Evolutionary conservation across 2,888 invertebrate genomes (phyloP).

Genomic region (Cabera pusaria): DNA sequence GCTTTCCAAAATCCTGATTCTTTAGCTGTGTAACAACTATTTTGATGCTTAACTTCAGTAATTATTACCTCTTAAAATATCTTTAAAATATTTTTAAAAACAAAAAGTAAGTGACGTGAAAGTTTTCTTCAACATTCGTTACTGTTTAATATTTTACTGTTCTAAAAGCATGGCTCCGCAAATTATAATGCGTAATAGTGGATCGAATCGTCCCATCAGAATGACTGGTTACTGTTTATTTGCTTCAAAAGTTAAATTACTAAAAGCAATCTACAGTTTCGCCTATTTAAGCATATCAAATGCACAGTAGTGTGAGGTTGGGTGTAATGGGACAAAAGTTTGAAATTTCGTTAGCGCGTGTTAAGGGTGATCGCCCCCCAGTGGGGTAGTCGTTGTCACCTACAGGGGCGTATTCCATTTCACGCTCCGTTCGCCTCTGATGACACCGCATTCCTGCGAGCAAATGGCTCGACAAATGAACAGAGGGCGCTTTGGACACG

Average conservation of each 20-base stretch:
- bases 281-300: slow-evolving; percentile 53
- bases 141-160: too few relatives aligned
- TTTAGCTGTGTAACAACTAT: too few relatives aligned
- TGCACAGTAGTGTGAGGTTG: slow-evolving; percentile 35
- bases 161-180: slow-evolving; percentile 7
- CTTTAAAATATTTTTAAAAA: slow-evolving; percentile 12
- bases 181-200: slow-evolving; percentile 10
- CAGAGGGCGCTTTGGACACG: slow-evolving; percentile 73
- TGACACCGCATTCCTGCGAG: slow-evolving; percentile 79
- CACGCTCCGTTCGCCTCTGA: slow-evolving; percentile 79
- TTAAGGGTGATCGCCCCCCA: slow-evolving; percentile 46
- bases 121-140: too few relatives aligned
- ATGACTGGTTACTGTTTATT: slow-evolving; percentile 12
- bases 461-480: slow-evolving; percentile 83
- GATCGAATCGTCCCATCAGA: slow-evolving; percentile 18
- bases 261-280: slow-evolving; percentile 52
- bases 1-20: too few relatives aligned
- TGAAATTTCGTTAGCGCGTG: slow-evolving; percentile 75
- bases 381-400: slow-evolving; percentile 62
- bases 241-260: slow-evolving; percentile 21
- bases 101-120: slow-evolving; percentile 7
- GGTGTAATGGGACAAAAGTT: slow-evolving; percentile 50
- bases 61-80: too few relatives aligned
- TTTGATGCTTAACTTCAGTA: too few relatives aligned
- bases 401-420: slow-evolving; percentile 79